Evolutionary conservation across 2,797 vertebrate species (phyloP), one percentile per base, ranked within the genome.

Genomic region (Delichon dasypus): DNA sequence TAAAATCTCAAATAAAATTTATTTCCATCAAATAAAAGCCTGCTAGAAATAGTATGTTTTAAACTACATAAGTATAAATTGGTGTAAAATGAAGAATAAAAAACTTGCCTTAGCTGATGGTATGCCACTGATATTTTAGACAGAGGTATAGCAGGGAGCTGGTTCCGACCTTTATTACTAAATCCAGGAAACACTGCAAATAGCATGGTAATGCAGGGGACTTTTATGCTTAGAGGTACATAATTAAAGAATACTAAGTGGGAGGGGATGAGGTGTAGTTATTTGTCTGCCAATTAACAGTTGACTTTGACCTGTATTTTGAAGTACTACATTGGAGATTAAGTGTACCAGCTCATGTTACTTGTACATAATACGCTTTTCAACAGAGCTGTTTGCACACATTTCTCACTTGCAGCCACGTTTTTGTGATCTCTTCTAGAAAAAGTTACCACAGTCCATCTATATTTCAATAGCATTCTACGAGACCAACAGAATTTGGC

Each of bases 281-380:
- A 70, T 60, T 96, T 42, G 62, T 89, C 64, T 86, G 51, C 64
- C 84, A 85, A 40, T 93, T 87, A 84, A n/a, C 90, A 73, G 51
- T 84, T 88, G 93, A 87, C 84, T 95, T 94, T 87, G 84, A 89
- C 92, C 86, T 93, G 53, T 89, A 50, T 90, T 92, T 93, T 81
- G 26, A 85, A 89, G 71, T 82, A 25, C 60, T 92, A 3, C 10
- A 6, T 4, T 70, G 55, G 32, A 45, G 58, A 75, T 94, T 91
- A 87, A 82, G 58, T 79, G 65, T 55, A 50, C 42, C 45, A 48
- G 1, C 60, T 91, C 57, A n/a, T 16, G 26, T 90, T 91, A 58
- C 40, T 64, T 83, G 76, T 72, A 65, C 83, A 30, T 81, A 47
- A 71, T 17, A 26, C 0, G 47, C 81, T 82, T n/a, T 85, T 50